Conservation (phyloP, 2,888 invertebrate species). For the Protophormia terraenovae region DNA sequence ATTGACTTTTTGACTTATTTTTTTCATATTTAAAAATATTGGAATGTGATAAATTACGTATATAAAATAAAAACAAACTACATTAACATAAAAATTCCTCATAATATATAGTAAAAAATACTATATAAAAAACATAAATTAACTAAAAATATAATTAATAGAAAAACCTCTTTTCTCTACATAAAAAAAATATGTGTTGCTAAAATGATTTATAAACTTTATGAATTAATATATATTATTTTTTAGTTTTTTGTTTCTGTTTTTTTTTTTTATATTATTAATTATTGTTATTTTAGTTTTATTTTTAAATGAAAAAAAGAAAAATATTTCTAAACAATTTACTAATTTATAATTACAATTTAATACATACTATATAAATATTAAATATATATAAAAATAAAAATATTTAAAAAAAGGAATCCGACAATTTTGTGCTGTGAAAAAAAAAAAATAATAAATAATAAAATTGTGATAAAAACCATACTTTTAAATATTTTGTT, state of each 20-base stretch:
- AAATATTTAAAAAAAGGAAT: constrained; percentile 59
- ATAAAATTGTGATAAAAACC: constrained; percentile 64
- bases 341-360: constrained; percentile 42
- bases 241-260: constrained; percentile 11
- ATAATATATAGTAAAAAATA: constrained; percentile 48
- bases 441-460: constrained; percentile 25
- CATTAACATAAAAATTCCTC: constrained; percentile 41
- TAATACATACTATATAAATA: constrained; percentile 37
- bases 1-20: not conserved
- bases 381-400: constrained; percentile 49
- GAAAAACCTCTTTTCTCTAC: not conserved
- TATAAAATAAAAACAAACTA: not conserved
- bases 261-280: constrained; percentile 1
- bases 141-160: constrained; percentile 33
- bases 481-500: constrained; percentile 64
- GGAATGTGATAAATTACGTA: constrained; percentile 48
- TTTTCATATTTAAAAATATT: constrained; percentile 38
- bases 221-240: not conserved
- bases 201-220: constrained; percentile 9
- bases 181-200: constrained; percentile 9
- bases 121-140: constrained; percentile 26
- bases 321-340: constrained; percentile 22
- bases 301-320: constrained; percentile 21
- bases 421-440: constrained; percentile 68
- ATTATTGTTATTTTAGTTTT: constrained; percentile 56